Conservation (phyloP, 2,888 invertebrate genomes). For the Polymixis flavicincta region DNA sequence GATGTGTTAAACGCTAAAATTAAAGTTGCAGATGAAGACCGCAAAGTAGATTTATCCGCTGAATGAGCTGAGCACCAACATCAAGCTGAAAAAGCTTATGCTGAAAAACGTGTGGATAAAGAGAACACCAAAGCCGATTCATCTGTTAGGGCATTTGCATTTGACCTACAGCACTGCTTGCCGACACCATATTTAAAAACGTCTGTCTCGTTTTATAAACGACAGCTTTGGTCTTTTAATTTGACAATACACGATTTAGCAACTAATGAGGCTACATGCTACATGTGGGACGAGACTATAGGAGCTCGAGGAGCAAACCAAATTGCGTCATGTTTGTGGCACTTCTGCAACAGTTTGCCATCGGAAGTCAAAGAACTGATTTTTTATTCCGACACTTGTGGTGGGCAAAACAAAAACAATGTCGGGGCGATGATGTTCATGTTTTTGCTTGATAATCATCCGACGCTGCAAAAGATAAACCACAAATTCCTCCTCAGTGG, state of each 20-base stretch:
- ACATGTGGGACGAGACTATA: no score
- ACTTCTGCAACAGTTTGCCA: background rate
- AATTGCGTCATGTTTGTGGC: conserved; percentile 4
- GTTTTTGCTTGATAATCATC: conserved; percentile 23
- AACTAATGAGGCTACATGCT: background rate
- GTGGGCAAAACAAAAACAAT: conserved; percentile 39
- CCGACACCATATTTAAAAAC: conserved; percentile 3
- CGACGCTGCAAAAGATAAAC: conserved; percentile 31
- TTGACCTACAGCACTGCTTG: conserved; percentile 5
- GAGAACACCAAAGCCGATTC: background rate
- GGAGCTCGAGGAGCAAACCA: background rate
- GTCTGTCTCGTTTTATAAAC: conserved; percentile 1
- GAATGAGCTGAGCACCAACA: conserved; percentile 3
- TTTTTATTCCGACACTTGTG: no score
- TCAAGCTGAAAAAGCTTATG: conserved; percentile 7
- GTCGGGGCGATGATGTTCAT: conserved; percentile 32
- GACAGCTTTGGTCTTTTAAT: background rate
- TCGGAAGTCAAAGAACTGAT: background rate
- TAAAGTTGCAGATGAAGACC: conserved; percentile 3
- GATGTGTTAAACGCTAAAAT: conserved; percentile 14
- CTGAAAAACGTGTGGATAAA: background rate
- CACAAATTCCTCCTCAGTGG: conserved; percentile 29
- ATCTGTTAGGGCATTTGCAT: background rate
- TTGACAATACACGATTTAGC: background rate
- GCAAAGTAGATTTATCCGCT: background rate